These are phyloP conservation scores for Oplegnathus fasciatus DNA, from an alignment of 2,113 vertebrate genomes.

Conservation along the genomic window DNA sequence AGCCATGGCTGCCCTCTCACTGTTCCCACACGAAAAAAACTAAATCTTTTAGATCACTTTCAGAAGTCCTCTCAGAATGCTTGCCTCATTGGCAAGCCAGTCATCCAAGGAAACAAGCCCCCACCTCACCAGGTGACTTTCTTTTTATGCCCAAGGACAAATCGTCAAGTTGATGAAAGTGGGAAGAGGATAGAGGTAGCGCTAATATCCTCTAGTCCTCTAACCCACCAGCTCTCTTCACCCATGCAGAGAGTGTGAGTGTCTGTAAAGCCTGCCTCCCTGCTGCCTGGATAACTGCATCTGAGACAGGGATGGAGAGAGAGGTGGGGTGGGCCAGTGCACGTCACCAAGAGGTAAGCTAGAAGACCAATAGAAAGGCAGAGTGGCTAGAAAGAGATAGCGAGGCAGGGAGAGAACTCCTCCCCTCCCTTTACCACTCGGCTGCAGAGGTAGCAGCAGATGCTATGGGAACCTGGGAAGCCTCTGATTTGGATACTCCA, in stretches of 20 bases:
- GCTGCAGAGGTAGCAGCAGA: constrained; percentile 58
- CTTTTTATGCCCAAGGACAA: constrained; percentile 51
- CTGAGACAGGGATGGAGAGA: constrained; percentile 60
- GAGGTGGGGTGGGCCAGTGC: constrained; percentile 49
- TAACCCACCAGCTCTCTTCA: constrained; percentile 46
- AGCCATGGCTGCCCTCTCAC: constrained; percentile 87
- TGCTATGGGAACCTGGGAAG: constrained; percentile 54
- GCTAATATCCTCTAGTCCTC: constrained; percentile 56
- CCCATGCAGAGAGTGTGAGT: constrained; percentile 31
- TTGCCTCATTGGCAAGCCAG: neutral
- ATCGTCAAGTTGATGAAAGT: constrained; percentile 15
- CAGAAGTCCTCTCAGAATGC: constrained; percentile 20
- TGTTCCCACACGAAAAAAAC: constrained; percentile 23
- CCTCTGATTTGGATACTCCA: constrained; percentile 39
- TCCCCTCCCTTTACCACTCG: constrained; percentile 40
- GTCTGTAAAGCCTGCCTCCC: constrained; percentile 53
- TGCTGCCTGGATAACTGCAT: constrained; percentile 68
- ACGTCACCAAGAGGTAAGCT: constrained; percentile 68
- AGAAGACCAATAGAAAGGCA: constrained; percentile 58
- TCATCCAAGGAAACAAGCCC: constrained; percentile 6
- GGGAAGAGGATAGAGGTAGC: constrained; percentile 18
- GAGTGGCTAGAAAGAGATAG: constrained; percentile 33
- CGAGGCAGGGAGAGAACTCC: constrained; percentile 41
- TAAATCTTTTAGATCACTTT: constrained; percentile 36
- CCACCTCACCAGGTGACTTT: constrained; percentile 56